Conservation (phyloP, 2,113 vertebrate species). For the Phalacrocorax pelagicus region DNA sequence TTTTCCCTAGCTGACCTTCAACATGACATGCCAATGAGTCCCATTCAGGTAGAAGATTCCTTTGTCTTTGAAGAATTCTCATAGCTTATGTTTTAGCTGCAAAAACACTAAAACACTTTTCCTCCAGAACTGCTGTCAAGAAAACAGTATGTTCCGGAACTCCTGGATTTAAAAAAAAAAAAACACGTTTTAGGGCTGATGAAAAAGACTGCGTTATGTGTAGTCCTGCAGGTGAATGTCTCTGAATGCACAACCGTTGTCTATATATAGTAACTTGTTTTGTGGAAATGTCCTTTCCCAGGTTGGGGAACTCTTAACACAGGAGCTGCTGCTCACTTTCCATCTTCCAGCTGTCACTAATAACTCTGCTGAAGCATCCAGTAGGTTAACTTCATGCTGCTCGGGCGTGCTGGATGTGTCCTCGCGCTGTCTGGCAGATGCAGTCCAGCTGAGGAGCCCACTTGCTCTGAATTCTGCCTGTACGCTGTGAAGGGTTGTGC, state of each 20-base stretch:
- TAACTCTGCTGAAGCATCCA: neutral
- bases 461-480: neutral
- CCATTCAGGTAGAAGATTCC: accelerated
- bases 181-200: neutral
- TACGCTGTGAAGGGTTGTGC: neutral
- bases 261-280: no score
- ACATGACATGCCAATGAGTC: accelerated
- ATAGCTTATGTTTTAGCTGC: neutral
- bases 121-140: neutral
- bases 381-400: neutral
- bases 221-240: neutral
- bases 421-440: accelerated
- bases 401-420: accelerated
- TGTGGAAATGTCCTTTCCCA: neutral
- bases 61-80: neutral
- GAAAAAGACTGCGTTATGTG: neutral
- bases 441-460: neutral
- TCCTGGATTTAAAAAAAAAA: neutral
- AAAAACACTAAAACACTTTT: accelerated
- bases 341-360: neutral
- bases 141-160: neutral
- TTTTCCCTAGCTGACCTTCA: neutral
- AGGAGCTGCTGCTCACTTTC: neutral
- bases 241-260: neutral
- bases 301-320: accelerated